phyloP scores from a whole-genome alignment of 1,140 invertebrate genomes.

The Acromyrmex charruanus region DNA sequence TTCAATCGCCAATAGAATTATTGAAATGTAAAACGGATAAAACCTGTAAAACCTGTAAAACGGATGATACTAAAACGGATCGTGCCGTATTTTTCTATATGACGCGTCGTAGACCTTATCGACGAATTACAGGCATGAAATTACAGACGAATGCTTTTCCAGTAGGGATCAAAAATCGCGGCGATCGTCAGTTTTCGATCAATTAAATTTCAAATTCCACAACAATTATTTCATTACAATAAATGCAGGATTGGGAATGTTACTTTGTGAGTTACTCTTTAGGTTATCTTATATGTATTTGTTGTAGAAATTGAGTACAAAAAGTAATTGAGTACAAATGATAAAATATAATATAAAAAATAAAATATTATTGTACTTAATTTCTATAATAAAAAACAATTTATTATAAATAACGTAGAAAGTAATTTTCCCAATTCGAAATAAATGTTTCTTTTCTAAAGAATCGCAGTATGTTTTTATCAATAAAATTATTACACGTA shows the following conservation, averaged over 20 bases:
- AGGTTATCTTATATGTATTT: too few relatives aligned
- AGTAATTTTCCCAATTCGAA: too few relatives aligned
- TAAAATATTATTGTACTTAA: too few relatives aligned
- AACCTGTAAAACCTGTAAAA: slow-evolving; percentile 38
- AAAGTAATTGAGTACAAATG: too few relatives aligned
- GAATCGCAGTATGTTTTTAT: neutral
- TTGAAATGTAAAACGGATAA: slow-evolving; percentile 64
- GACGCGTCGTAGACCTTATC: neutral
- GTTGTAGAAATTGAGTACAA: too few relatives aligned
- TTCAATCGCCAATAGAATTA: slow-evolving; percentile 82
- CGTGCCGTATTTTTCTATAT: neutral
- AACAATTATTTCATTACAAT: neutral
- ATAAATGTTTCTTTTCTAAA: neutral
- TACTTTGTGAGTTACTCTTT: too few relatives aligned
- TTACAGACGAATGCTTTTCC: neutral
- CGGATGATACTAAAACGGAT: slow-evolving; percentile 54
- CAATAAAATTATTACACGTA: neutral
- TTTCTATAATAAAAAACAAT: too few relatives aligned
- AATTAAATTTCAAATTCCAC: slow-evolving; percentile 2
- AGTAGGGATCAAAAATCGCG: neutral
- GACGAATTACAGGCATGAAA: slow-evolving; percentile 9
- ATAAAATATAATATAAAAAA: too few relatives aligned
- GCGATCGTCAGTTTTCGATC: neutral
- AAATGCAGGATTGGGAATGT: neutral
- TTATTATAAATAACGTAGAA: too few relatives aligned